Evolutionary conservation across 2,888 invertebrate genomes (phyloP), one percentile per base, ranked within the genome.

Genomic region (Candidula unifasciata): DNA sequence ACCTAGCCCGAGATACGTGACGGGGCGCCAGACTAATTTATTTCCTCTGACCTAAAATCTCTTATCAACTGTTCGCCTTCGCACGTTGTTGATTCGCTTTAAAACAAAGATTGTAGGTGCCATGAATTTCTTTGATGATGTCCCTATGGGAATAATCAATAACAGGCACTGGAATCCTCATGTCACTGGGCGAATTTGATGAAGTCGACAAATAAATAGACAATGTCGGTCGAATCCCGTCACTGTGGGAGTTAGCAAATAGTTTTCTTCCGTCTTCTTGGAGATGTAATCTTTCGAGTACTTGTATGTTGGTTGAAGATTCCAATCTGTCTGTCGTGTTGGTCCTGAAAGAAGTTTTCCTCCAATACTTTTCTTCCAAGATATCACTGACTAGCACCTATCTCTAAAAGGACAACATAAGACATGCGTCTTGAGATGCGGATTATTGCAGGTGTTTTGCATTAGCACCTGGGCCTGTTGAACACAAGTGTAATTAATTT

Each of bases 91-190:
- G 80, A 33, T 71, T 71, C 35, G 52, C 10, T 44, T 71, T 80
- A 54, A 80, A 80, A 80, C 80, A 71, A 71, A 69, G 80, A 80
- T 80, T 71, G 71, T 33, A 80, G 69, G 80, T 71, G 33, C 71
- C 57, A n/a, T 6, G 16, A 57, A 21, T 71, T 52, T 66, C 66
- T 80, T 80, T 80, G 80, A 80, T 71, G 80, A 69, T 80, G 80
- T 69, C 24, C 66, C 71, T 68, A 24, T 21, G 6, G 66, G 80
- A 57, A 69, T 71, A 80, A 80, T 80, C 71, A 80, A 80, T 80
- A 80, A 80, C 54, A 71, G 54, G 71, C 16, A 13, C 57, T 33
- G 33, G 57, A 71, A 80, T 69, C 69, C 80, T n/a, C 1, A n/a
- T 71, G 80, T 73, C 82, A 82, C 74, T 13, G 71, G 21, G 44